Percentiles rank a stretch among this genome's conserved stretches.
Evolutionary conservation across 2,888 invertebrate species (phyloP).

Genomic region (Magallana nippona): DNA sequence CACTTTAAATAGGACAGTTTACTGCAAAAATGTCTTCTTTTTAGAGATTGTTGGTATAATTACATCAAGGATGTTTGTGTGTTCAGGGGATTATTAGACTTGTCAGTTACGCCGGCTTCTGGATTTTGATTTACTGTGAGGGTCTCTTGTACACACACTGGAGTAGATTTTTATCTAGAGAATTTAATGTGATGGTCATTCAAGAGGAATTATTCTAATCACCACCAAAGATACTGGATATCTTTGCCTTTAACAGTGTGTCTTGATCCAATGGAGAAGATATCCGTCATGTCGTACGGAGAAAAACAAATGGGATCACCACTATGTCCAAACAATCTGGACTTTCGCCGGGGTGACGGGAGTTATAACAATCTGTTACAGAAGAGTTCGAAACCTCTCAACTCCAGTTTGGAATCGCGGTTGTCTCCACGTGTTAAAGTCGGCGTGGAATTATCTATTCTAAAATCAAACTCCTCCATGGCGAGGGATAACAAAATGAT

Average conservation of each 20-base stretch:
- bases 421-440: slow-evolving; percentile 68
- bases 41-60: background rate
- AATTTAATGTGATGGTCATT: slow-evolving; percentile 30
- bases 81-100: slow-evolving; percentile 10
- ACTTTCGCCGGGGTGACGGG: background rate
- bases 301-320: slow-evolving; percentile 5
- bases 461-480: slow-evolving; percentile 48
- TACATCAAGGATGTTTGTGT: slow-evolving; percentile 27
- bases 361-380: slow-evolving; percentile 30
- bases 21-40: slow-evolving; percentile 6
- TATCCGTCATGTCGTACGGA: background rate
- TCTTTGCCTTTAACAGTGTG: background rate
- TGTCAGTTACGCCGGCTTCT: slow-evolving; percentile 14
- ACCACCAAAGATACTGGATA: slow-evolving; percentile 2
- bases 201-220: slow-evolving; percentile 16
- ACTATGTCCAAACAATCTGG: background rate
- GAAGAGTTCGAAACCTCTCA: background rate
- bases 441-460: slow-evolving; percentile 63
- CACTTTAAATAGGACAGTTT: slow-evolving; percentile 25
- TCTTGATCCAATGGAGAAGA: background rate
- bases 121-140: background rate
- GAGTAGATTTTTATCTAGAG: slow-evolving; percentile 26
- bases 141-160: background rate
- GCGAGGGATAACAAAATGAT: slow-evolving; percentile 42
- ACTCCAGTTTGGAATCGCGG: slow-evolving; percentile 47